Percentiles rank a stretch among this genome's conserved stretches.
phyloP scores from a whole-genome alignment of 1,140 invertebrate species.

The Idris sp. region DNA sequence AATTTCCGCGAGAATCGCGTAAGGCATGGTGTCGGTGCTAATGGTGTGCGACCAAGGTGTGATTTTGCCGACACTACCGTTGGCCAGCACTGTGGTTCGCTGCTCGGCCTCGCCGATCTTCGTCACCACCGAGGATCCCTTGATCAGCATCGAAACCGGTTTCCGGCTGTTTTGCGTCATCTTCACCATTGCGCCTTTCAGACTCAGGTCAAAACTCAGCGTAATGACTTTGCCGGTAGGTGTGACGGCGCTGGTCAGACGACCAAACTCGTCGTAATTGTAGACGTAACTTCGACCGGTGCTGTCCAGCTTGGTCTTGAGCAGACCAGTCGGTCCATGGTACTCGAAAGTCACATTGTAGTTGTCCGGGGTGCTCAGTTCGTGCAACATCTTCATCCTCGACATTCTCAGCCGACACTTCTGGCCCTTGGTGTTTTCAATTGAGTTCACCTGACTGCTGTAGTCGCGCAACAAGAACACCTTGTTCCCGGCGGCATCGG shows the following conservation, averaged over 20 bases:
- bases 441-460: constrained; percentile 92
- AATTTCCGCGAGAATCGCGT: constrained; percentile 89
- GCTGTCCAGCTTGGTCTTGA: constrained; percentile 92
- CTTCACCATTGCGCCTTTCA: constrained; percentile 92
- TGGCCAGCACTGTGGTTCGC: constrained; percentile 87
- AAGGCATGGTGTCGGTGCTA: constrained; percentile 91
- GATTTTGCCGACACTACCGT: constrained; percentile 88
- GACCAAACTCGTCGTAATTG: constrained; percentile 96
- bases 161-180: constrained; percentile 89
- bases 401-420: constrained; percentile 94
- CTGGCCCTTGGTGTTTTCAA: constrained; percentile 95
- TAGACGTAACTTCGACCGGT: constrained; percentile 95
- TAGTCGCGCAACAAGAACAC: constrained; percentile 93
- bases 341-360: constrained; percentile 96
- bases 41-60: constrained; percentile 89
- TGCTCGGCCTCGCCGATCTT: constrained; percentile 89
- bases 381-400: constrained; percentile 91
- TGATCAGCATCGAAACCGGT: constrained; percentile 90
- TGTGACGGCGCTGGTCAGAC: constrained; percentile 92
- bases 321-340: constrained; percentile 90
- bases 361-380: constrained; percentile 92
- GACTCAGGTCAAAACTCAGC: constrained; percentile 90
- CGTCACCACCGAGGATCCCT: constrained; percentile 90
- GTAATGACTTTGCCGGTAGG: constrained; percentile 94
- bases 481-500: constrained; percentile 96